Conservation (phyloP, 2,113 vertebrate species). For the Mola mola region DNA sequence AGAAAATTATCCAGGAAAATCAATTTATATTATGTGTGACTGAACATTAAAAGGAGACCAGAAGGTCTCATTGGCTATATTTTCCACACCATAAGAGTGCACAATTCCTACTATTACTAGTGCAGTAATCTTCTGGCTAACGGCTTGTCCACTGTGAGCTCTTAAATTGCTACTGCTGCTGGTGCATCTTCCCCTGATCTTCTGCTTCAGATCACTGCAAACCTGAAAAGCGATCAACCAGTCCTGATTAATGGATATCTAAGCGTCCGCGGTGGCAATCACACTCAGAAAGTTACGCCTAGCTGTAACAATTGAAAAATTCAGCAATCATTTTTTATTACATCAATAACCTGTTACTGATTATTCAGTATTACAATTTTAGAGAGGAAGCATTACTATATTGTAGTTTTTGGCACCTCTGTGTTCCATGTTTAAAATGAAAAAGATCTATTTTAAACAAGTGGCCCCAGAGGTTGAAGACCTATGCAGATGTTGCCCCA, state of each 20-base stretch:
- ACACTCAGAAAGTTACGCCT: slow-evolving; percentile 43
- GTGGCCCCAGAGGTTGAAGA: slow-evolving; percentile 5
- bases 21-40: no score
- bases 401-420: slow-evolving; percentile 17
- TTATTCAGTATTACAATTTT: slow-evolving; percentile 55
- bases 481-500: slow-evolving; percentile 4
- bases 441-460: slow-evolving; percentile 7
- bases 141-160: slow-evolving; percentile 57
- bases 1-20: no score
- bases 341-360: slow-evolving; percentile 61
- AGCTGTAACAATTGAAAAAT: slow-evolving; percentile 51
- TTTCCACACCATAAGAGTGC: slow-evolving; percentile 5
- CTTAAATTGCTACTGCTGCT: slow-evolving; percentile 52
- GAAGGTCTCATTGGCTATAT: background rate
- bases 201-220: slow-evolving; percentile 47
- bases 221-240: slow-evolving; percentile 63
- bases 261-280: slow-evolving; percentile 58
- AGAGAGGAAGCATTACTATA: slow-evolving; percentile 35
- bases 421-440: slow-evolving; percentile 19
- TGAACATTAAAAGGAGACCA: slow-evolving; percentile 9
- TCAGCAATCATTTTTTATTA: slow-evolving; percentile 47
- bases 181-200: slow-evolving; percentile 40
- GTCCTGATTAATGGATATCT: slow-evolving; percentile 73
- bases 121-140: slow-evolving; percentile 44
- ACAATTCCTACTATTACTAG: slow-evolving; percentile 12